Conservation (phyloP, 2,113 vertebrate genomes). For the Cavia porcellus region DNA sequence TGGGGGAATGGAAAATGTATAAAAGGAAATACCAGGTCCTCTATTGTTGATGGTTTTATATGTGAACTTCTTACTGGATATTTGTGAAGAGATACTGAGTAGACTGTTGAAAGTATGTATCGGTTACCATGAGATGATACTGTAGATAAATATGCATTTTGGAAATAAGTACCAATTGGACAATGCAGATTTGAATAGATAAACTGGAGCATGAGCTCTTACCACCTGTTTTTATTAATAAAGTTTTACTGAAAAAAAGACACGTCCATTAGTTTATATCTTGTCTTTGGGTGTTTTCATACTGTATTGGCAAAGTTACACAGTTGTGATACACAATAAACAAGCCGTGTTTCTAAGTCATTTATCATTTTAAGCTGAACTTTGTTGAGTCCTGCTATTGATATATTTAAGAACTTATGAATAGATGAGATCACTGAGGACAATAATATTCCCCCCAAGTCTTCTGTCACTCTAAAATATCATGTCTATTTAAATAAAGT, state of each 20-base stretch:
- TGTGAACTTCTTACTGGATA: neutral
- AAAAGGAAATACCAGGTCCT: neutral
- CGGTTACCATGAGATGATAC: neutral
- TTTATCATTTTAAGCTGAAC: neutral
- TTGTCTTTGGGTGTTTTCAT: neutral
- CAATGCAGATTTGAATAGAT: neutral
- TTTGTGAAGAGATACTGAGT: neutral
- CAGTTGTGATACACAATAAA: neutral
- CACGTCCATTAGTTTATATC: neutral
- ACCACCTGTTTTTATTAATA: neutral
- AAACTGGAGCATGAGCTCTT: neutral
- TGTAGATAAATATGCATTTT: neutral
- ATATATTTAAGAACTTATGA: neutral
- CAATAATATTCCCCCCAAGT: neutral
- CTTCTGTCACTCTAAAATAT: neutral
- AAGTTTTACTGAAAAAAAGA: neutral
- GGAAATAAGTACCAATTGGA: neutral
- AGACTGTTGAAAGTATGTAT: neutral
- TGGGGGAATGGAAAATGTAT: neutral
- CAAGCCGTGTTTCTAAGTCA: neutral
- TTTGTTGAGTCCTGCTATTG: neutral
- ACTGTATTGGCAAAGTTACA: neutral
- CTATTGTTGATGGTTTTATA: neutral
- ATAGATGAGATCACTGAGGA: neutral
- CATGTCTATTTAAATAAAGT: neutral